Evolutionary conservation across 2,888 invertebrate species (phyloP).

Genomic region (Imbricaverruca yamaguchii): DNA sequence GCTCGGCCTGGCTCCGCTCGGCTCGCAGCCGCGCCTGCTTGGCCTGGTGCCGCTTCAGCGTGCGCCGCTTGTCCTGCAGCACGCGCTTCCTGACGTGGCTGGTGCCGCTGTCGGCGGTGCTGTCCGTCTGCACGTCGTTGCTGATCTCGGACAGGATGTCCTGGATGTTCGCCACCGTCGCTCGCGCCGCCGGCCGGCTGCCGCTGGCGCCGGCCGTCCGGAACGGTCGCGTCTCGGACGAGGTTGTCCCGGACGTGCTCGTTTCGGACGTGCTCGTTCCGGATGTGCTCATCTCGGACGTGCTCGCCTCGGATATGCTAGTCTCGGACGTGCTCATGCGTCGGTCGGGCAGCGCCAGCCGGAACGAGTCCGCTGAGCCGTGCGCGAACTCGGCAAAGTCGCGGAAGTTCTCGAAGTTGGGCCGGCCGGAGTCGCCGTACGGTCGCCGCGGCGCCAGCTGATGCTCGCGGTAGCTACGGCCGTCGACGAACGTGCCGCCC

Average conservation of each 20-base stretch:
- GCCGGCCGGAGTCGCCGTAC: not conserved
- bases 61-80: conserved; percentile 3
- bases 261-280: too few relatives aligned
- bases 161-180: conserved; percentile 10
- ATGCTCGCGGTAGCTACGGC: conserved; percentile 26
- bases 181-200: not conserved
- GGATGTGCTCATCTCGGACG: too few relatives aligned
- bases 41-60: not conserved
- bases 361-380: not conserved
- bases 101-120: not conserved
- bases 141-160: conserved; percentile 1
- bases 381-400: conserved; percentile 34
- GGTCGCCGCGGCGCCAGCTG: conserved; percentile 17
- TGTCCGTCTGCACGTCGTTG: conserved; percentile 8
- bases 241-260: too few relatives aligned
- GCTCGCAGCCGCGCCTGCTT: not conserved
- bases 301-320: too few relatives aligned
- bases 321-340: not conserved
- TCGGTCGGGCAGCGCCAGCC: not conserved
- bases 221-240: too few relatives aligned
- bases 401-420: conserved; percentile 32
- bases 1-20: not conserved
- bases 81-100: conserved; percentile 17
- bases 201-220: not conserved
- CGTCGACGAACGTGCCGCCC: conserved; percentile 34